Base-by-base conservation (phyloP, 2,888 invertebrate genomes). In the Pediacus dermestoides region DNA sequence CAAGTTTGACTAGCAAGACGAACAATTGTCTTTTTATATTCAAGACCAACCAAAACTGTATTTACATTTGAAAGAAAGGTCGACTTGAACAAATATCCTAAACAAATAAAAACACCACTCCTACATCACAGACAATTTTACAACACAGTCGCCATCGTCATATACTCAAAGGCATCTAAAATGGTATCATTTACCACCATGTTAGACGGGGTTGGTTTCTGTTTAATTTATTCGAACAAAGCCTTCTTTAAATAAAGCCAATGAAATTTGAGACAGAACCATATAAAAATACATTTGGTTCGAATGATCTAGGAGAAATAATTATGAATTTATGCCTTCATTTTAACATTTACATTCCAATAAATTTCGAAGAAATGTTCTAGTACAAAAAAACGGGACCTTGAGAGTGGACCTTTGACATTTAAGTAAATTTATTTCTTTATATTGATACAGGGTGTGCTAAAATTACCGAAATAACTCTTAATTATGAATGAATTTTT, bases 61-160 rank as follows among this genome's bases (percentile, higher is more conserved):
- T 62, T 61, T 63, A 58, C 58, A 53, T 53, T 60, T 60, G 49
- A n/a, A n/a, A n/a, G 52, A 60, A 60, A 62, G 61, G 60, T 57
- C 61, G 53, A 48, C 55, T 50, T 55, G 52, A 51, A 52, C 58
- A 61, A 61, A 62, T 59, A 61, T 57, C 62, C 62, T 63, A 61
- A 63, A 54, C 60, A 62, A 63, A 63, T 60, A 61, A 57, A 58
- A 58, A 55, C 55, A 57, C 56, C 57, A 53, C 57, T 55, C 59
- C 60, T 59, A 57, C 47, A 55, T 52, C 53, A 52, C 48, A 40
- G 49, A 46, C 28, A 8, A 13, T 28, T 28, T 10, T n/a, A 28
- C 10, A 8, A 14, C 28, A 28, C 28, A 9, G n/a, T 9, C 23
- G 10, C 10, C 10, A 23, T 9, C 23, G 23, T 23, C 23, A 23